A percentile compares a stretch with the other conserved stretches of the same genome.
phyloP scores from a whole-genome alignment of 2,113 vertebrate species.

The Xiphias gladius region DNA sequence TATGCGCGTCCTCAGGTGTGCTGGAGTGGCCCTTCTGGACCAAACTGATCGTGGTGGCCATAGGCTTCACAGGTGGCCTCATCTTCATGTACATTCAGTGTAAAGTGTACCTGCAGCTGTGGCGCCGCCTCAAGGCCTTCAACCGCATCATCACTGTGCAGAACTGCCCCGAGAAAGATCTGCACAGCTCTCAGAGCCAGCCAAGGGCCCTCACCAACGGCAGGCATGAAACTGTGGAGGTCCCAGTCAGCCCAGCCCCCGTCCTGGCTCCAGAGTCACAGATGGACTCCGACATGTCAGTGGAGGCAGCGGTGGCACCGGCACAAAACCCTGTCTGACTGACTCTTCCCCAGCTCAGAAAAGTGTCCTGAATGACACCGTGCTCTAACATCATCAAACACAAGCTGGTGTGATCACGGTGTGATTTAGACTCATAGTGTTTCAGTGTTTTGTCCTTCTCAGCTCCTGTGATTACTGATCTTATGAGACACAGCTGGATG shows the following conservation, averaged over 20 bases:
- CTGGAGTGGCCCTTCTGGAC: conserved; percentile 99
- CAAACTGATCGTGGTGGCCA: conserved; percentile 94
- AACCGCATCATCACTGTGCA: conserved; percentile 98
- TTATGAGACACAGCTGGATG: background rate
- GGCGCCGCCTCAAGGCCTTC: conserved; percentile 97
- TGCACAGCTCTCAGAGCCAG: conserved; percentile 84
- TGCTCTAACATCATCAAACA: background rate
- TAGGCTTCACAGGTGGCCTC: conserved; percentile 92
- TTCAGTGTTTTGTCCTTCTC: conserved; percentile 14
- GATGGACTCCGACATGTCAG: conserved; percentile 80
- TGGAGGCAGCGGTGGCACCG: conserved; percentile 76
- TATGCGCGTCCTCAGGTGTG: conserved; percentile 83
- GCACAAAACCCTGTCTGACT: conserved; percentile 89
- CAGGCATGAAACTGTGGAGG: conserved; percentile 82
- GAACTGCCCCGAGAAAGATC: conserved; percentile 94
- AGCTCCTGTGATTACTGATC: conserved; percentile 28
- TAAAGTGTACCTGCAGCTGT: conserved; percentile 96
- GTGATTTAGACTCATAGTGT: conserved; percentile 15
- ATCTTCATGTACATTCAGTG: conserved; percentile 99
- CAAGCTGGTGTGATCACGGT: conserved; percentile 8
- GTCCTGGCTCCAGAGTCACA: conserved; percentile 63
- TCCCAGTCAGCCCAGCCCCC: conserved; percentile 77
- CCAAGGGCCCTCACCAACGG: conserved; percentile 74
- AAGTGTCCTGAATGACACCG: conserved; percentile 5
- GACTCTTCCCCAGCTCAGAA: background rate